A percentile compares a stretch with the other conserved stretches of the same genome.
These are phyloP conservation scores for Limnothrissa miodon DNA, from an alignment of 2,113 vertebrate genomes.

Conservation along the genomic window DNA sequence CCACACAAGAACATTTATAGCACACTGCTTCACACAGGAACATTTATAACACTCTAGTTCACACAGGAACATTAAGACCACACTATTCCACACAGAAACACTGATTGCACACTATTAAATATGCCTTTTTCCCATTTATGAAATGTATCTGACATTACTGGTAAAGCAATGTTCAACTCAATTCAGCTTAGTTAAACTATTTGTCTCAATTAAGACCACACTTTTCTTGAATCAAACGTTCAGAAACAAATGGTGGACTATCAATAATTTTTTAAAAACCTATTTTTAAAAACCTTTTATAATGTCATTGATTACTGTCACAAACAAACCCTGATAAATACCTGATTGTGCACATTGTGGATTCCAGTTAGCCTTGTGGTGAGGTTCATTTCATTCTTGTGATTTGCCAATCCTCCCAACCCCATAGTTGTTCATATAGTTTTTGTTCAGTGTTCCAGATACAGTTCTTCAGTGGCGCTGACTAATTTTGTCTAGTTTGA, in stretches of 20 bases:
- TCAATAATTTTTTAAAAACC: not conserved
- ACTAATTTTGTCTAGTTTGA: not conserved
- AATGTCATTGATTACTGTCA: not conserved
- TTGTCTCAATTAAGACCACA: too few relatives aligned
- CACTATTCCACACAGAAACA: too few relatives aligned
- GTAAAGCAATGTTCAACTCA: not conserved
- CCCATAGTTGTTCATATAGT: not conserved
- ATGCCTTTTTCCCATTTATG: not conserved
- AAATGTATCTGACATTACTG: not conserved
- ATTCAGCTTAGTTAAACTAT: not conserved
- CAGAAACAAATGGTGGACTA: not conserved
- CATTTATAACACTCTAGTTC: too few relatives aligned
- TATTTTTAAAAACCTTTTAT: not conserved
- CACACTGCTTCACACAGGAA: too few relatives aligned
- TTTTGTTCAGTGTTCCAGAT: constrained; percentile 6
- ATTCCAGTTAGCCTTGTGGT: not conserved
- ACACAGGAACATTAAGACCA: too few relatives aligned
- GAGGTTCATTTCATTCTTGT: not conserved
- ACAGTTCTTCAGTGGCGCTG: not conserved
- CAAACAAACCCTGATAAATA: not conserved
- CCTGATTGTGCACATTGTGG: not conserved
- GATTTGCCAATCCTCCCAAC: not conserved
- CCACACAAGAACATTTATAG: too few relatives aligned
- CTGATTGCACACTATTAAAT: not conserved
- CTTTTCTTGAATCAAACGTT: not conserved